Conservation (phyloP, 2,888 invertebrate species). For the Malthinus seriepunctatus region DNA sequence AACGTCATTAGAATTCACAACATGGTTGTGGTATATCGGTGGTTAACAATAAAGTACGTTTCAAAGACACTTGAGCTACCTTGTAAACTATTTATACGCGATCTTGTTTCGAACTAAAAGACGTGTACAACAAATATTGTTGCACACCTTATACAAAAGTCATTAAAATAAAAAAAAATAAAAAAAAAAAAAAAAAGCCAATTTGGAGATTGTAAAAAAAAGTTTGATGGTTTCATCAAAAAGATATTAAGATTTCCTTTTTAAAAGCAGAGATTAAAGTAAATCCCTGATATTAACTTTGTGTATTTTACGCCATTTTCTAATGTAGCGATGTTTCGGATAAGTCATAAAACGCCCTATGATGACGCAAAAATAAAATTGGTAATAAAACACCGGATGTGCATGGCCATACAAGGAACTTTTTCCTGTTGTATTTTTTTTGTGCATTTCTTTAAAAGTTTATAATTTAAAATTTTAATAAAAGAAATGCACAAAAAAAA, state of each 20-base stretch:
- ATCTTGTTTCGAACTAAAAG: too few relatives aligned
- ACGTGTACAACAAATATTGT: too few relatives aligned
- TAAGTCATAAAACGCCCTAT: constrained; percentile 25
- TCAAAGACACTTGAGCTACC: background rate
- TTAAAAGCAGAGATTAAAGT: constrained; percentile 21
- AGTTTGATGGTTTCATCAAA: constrained; percentile 24
- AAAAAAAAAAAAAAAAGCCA: background rate
- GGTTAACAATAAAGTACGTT: constrained; percentile 5
- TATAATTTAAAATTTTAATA: too few relatives aligned
- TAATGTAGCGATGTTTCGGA: constrained; percentile 28
- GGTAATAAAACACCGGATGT: too few relatives aligned
- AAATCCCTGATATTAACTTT: constrained; percentile 25
- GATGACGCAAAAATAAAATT: too few relatives aligned
- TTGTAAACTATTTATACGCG: background rate
- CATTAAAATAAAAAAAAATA: background rate
- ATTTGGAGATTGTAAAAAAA: constrained; percentile 10
- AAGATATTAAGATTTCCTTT: constrained; percentile 19
- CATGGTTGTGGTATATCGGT: constrained; percentile 1
- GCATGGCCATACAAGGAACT: too few relatives aligned
- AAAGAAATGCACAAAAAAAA: too few relatives aligned
- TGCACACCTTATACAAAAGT: background rate
- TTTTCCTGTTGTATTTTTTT: too few relatives aligned
- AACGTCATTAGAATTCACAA: constrained; percentile 2
- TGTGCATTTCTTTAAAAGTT: too few relatives aligned
- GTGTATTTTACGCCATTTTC: constrained; percentile 29